Conservation (phyloP, 2,113 vertebrate genomes). For the Hypomesus transpacificus region DNA sequence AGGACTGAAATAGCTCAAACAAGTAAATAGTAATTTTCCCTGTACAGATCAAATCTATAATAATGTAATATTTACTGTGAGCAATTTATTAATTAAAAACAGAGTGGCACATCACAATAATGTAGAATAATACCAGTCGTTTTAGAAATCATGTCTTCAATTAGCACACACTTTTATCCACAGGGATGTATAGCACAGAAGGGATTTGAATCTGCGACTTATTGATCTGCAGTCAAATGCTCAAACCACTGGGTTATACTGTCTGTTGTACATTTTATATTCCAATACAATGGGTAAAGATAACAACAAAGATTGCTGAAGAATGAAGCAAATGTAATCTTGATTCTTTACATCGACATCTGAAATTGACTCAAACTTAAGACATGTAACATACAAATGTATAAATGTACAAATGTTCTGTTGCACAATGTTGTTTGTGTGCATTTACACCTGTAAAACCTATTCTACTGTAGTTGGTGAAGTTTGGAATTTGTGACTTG, state of each 20-base stretch:
- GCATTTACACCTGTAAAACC: not conserved
- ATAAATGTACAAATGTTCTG: constrained; percentile 3
- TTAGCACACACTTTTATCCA: no score
- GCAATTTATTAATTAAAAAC: not conserved
- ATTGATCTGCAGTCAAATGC: constrained; percentile 76
- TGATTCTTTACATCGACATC: not conserved
- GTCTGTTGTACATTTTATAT: no score
- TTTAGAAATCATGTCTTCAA: not conserved
- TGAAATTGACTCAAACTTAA: not conserved
- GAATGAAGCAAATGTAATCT: not conserved
- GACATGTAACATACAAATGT: constrained; percentile 13
- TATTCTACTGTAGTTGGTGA: not conserved
- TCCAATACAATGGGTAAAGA: not conserved
- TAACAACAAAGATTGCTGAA: constrained; percentile 17
- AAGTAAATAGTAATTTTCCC: not conserved
- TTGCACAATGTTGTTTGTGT: not conserved
- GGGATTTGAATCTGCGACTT: constrained; percentile 45
- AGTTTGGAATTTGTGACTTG: not conserved
- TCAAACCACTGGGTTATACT: constrained; percentile 40
- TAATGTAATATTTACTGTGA: not conserved
- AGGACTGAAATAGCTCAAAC: not conserved
- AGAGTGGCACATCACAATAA: not conserved
- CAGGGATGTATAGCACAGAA: no score
- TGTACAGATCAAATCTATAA: not conserved
- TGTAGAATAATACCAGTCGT: not conserved